Evolutionary conservation across 1,140 invertebrate species (phyloP).

Genomic region (Tetramorium simillimum): DNA sequence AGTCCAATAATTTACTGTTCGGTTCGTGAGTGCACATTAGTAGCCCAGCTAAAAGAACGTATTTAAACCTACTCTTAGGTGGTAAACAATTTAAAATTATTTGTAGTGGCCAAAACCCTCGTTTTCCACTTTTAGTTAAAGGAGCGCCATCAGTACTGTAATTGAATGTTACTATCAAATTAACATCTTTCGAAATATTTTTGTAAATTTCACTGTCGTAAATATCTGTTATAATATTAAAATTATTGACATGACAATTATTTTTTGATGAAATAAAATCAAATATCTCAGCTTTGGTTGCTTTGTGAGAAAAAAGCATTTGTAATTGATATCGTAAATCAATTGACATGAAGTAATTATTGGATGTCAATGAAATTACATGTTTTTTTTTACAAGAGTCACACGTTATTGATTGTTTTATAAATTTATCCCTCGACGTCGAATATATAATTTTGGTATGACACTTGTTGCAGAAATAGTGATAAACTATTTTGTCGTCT

Average conservation of each 20-base stretch:
- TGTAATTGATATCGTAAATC: constrained; percentile 16
- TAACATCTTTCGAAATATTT: constrained; percentile 5
- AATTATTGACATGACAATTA: constrained; percentile 12
- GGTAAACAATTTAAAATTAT: constrained; percentile 26
- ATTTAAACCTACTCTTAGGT: constrained; percentile 1
- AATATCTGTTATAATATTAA: background rate
- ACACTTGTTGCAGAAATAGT: constrained; percentile 20
- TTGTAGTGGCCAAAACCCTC: constrained; percentile 10
- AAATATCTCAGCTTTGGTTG: background rate
- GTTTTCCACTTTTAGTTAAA: constrained; percentile 13
- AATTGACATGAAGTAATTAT: constrained; percentile 21
- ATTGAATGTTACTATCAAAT: constrained; percentile 6
- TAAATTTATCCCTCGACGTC: background rate
- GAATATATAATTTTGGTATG: background rate
- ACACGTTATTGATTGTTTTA: background rate
- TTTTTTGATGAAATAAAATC: constrained; percentile 23
- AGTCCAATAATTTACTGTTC: constrained; percentile 12
- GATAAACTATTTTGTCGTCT: constrained; percentile 14
- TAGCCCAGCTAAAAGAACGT: background rate
- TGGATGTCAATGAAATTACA: constrained; percentile 5
- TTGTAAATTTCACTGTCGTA: constrained; percentile 21
- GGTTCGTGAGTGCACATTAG: constrained; percentile 7
- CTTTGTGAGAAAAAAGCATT: background rate
- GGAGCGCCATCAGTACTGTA: constrained; percentile 12
- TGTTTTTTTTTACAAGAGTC: background rate